Conservation (phyloP, 2,888 invertebrate genomes). For the Patella depressa region DNA sequence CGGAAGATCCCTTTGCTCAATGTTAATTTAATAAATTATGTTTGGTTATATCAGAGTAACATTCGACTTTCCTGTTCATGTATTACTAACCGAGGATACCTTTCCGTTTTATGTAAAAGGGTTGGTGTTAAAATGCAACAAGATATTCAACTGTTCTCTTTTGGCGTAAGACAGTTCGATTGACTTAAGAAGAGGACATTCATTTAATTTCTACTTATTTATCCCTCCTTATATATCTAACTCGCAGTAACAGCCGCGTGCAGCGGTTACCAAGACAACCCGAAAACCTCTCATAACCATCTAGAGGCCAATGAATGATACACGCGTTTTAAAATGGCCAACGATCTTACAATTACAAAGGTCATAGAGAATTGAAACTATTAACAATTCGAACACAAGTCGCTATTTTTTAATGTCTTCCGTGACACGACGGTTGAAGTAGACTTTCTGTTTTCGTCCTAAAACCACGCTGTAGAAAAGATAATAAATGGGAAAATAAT, state of each 20-base stretch:
- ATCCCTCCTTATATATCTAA: no score
- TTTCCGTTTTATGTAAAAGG: no score
- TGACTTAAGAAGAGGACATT: no score
- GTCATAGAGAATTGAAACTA: conserved; percentile 1
- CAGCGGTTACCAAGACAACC: conserved; percentile 7
- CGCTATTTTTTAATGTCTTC: not conserved
- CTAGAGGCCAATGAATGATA: not conserved
- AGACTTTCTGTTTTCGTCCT: not conserved
- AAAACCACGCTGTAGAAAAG: conserved; percentile 10
- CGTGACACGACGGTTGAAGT: conserved; percentile 3
- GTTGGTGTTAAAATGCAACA: no score
- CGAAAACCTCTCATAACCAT: not conserved
- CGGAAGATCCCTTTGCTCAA: no score
- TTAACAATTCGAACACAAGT: conserved; percentile 3
- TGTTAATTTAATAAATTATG: no score
- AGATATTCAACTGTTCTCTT: no score
- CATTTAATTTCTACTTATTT: no score
- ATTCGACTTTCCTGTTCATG: no score
- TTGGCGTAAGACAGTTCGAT: no score
- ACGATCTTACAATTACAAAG: not conserved
- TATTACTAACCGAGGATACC: no score
- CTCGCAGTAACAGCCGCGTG: not conserved
- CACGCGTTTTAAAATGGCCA: conserved; percentile 6
- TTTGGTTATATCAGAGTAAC: no score
- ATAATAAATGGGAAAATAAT: conserved; percentile 1